Evolutionary conservation across 2,888 invertebrate species (phyloP).

Genomic region (Drosophila austrosaltans): DNA sequence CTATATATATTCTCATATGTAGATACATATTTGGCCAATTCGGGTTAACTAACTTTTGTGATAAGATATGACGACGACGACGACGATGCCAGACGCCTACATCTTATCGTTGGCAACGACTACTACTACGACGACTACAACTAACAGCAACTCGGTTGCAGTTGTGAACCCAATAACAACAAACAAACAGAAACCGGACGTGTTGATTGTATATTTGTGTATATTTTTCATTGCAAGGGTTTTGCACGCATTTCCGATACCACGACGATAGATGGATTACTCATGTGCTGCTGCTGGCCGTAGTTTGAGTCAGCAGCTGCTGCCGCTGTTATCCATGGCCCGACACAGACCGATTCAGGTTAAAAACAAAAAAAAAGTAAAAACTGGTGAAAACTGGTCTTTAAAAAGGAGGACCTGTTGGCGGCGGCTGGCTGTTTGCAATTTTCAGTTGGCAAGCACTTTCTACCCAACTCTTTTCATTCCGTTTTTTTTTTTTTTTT

Average conservation of each 20-base stretch:
- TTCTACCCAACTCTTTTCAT: constrained; percentile 7
- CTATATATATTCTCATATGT: too few species aligned
- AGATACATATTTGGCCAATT: constrained; percentile 34
- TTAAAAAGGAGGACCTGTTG: constrained; percentile 49
- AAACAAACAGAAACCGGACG: constrained; percentile 47
- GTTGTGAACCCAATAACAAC: neutral
- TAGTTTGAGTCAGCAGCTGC: constrained; percentile 22
- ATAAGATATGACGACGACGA: constrained; percentile 68
- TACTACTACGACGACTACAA: neutral
- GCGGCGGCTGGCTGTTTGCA: constrained; percentile 16
- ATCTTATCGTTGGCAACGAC: constrained; percentile 32
- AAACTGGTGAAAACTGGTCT: constrained; percentile 69
- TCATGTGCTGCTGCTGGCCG: constrained; percentile 34
- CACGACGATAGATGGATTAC: constrained; percentile 42
- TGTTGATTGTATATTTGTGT: constrained; percentile 39
- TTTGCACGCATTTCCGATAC: constrained; percentile 64
- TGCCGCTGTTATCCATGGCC: constrained; percentile 7
- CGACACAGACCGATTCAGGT: constrained; percentile 50
- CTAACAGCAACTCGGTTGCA: constrained; percentile 15
- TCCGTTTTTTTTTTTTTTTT: constrained; percentile 24
- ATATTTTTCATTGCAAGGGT: constrained; percentile 48
- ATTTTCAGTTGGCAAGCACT: constrained; percentile 7
- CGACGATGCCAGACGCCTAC: constrained; percentile 59
- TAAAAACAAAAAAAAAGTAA: constrained; percentile 51
- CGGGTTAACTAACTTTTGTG: constrained; percentile 68